These are phyloP conservation scores for Motacilla alba DNA, from an alignment of 2,113 vertebrate species.

Conservation along the genomic window DNA sequence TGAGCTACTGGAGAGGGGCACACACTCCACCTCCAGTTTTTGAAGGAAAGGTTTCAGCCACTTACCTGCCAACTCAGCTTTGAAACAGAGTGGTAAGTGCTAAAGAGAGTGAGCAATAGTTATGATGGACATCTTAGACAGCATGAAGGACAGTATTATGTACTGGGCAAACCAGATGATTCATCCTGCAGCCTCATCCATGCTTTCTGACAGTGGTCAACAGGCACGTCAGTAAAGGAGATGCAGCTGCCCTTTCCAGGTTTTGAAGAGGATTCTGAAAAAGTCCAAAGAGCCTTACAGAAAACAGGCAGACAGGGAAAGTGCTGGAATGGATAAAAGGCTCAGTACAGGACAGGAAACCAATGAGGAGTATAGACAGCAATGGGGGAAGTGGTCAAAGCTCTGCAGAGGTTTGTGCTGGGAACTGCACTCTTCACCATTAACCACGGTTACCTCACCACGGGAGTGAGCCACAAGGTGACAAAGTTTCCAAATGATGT, in stretches of 20 bases:
- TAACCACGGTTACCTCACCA: neutral
- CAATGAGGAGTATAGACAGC: neutral
- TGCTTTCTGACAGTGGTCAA: neutral
- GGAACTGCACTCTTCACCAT: neutral
- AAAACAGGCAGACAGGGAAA: neutral
- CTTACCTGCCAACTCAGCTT: neutral
- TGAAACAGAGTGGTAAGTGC: neutral
- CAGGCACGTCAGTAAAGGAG: neutral
- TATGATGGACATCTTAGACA: fast-evolving
- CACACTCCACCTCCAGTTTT: neutral
- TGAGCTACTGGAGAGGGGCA: neutral
- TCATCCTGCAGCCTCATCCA: neutral
- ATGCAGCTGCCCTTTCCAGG: neutral
- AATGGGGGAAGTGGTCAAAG: neutral
- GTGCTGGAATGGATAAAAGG: neutral
- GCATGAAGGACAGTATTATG: neutral
- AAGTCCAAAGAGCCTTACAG: neutral
- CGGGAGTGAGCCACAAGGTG: neutral
- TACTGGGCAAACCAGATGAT: neutral
- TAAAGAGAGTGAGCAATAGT: neutral
- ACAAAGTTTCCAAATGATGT: neutral
- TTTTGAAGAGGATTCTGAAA: neutral
- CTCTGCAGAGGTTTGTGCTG: neutral
- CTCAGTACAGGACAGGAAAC: neutral
- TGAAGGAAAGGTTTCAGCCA: neutral